phyloP scores from a whole-genome alignment of 2,113 vertebrate genomes.

The Lathamus discolor region DNA sequence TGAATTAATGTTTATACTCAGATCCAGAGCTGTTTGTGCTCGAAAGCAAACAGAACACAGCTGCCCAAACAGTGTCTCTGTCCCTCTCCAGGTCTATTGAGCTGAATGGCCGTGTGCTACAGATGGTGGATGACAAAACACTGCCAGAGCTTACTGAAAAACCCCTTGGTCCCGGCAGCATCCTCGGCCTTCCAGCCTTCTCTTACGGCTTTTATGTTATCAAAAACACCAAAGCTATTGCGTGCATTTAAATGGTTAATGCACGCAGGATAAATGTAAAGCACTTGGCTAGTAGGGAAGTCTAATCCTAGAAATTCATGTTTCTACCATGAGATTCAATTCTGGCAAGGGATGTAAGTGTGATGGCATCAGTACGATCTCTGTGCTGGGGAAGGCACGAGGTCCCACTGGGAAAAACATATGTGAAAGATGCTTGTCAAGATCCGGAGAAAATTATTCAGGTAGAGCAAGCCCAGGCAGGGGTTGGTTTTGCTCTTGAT shows the following conservation, averaged over 20 bases:
- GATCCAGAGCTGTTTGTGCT: neutral
- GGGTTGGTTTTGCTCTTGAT: neutral
- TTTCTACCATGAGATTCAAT: neutral
- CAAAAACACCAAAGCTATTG: constrained; percentile 74
- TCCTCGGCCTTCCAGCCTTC: constrained; percentile 81
- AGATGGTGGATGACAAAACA: constrained; percentile 85
- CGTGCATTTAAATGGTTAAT: constrained; percentile 72
- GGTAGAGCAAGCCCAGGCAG: neutral
- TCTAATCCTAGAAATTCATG: neutral
- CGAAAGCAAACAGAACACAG: neutral
- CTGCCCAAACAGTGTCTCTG: neutral
- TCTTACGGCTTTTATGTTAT: constrained; percentile 90
- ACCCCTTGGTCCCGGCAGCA: constrained; percentile 64
- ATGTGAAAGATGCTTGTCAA: fast-evolving
- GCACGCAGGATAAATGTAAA: neutral
- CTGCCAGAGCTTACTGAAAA: constrained; percentile 79
- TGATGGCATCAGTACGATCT: fast-evolving
- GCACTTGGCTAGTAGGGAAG: neutral
- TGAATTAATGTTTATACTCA: neutral
- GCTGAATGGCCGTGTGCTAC: constrained; percentile 82
- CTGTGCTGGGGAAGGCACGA: neutral
- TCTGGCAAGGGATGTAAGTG: neutral
- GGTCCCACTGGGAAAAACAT: neutral
- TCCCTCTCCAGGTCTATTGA: constrained; percentile 74
- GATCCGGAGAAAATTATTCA: neutral